Conservation (phyloP, 2,888 invertebrate species). For the Glyphotaelius pellucidus region DNA sequence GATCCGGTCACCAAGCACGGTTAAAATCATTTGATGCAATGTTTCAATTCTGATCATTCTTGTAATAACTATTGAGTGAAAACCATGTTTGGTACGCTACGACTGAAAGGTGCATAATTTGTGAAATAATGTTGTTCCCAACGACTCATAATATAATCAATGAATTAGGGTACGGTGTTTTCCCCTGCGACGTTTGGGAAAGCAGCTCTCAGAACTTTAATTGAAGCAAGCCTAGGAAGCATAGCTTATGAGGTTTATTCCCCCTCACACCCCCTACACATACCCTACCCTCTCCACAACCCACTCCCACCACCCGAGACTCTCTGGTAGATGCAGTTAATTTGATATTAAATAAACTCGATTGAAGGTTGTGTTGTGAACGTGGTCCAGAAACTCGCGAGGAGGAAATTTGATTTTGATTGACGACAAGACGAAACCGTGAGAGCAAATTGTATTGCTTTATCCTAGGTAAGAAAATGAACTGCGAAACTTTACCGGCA, state of each 20-base stretch:
- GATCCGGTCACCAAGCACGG: too few species aligned
- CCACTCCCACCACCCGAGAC: neutral
- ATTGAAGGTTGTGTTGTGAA: constrained; percentile 20
- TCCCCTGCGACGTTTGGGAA: neutral
- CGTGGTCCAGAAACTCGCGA: neutral
- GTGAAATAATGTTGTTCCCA: neutral
- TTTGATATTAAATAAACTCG: constrained; percentile 54
- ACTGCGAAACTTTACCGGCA: neutral
- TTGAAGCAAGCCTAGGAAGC: neutral
- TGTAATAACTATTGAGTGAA: neutral
- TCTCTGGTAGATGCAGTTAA: constrained; percentile 36
- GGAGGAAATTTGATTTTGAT: constrained; percentile 42
- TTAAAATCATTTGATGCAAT: too few species aligned
- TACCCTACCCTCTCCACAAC: neutral
- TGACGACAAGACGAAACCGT: neutral
- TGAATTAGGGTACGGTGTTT: neutral
- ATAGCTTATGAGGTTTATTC: constrained; percentile 20
- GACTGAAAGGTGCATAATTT: too few species aligned
- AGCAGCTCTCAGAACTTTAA: neutral
- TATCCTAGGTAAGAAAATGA: neutral
- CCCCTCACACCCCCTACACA: too few species aligned
- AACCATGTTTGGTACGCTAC: neutral
- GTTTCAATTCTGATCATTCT: too few species aligned
- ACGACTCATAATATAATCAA: neutral
- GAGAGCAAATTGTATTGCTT: neutral